phyloP scores from a whole-genome alignment of 2,113 vertebrate species.

The Sus scrofa region T2T-Sscrofa CM000824.6:73417001-73417500 shows the following conservation, averaged over 20 bases:
- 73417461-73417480: background rate
- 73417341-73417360: constrained; percentile 56
- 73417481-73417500: background rate
- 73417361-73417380: constrained; percentile 50
- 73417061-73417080: background rate
- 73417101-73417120: background rate
- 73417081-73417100: constrained; percentile 47
- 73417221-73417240: constrained; percentile 50
- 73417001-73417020: background rate
- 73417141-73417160: background rate
- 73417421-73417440: background rate
- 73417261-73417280: constrained; percentile 33
- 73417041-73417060: constrained; percentile 18
- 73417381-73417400: background rate
- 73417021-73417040: background rate
- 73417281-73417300: constrained; percentile 46
- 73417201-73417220: background rate
- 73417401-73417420: background rate
- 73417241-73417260: constrained; percentile 18
- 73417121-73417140: background rate
- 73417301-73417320: constrained; percentile 47
- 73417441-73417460: constrained; percentile 47
- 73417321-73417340: constrained; percentile 52
- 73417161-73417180: background rate
- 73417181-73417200: constrained; percentile 18